phyloP scores from a whole-genome alignment of 2,888 invertebrate genomes.

The Polia nebulosa region DNA sequence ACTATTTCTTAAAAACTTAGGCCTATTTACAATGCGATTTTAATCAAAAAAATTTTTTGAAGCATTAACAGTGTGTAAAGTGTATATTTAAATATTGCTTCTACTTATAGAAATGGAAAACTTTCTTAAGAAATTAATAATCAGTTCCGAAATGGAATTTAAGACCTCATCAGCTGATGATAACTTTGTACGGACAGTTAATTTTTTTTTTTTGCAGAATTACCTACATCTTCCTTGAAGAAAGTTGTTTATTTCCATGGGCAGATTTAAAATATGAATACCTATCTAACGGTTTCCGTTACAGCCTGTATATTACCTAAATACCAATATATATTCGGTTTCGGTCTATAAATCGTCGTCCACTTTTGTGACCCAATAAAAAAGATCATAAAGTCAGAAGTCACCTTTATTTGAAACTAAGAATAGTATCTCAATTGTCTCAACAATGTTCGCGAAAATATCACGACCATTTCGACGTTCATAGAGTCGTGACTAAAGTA shows the following conservation, averaged over 20 bases:
- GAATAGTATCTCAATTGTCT: constrained; percentile 29
- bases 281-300: too few species aligned
- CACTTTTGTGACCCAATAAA: constrained; percentile 2
- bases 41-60: neutral
- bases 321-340: neutral
- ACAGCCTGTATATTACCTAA: neutral
- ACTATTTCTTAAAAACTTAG: neutral
- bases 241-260: too few species aligned
- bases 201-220: too few species aligned
- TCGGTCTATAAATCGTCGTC: constrained; percentile 1
- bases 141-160: too few species aligned
- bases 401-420: constrained; percentile 16
- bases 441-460: constrained; percentile 37
- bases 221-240: too few species aligned
- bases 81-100: too few species aligned
- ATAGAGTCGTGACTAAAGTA: neutral
- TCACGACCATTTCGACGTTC: neutral
- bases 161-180: too few species aligned
- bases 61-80: too few species aligned
- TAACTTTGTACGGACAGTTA: too few species aligned
- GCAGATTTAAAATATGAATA: too few species aligned
- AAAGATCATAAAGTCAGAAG: constrained; percentile 4
- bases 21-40: constrained; percentile 33
- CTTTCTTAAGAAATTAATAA: too few species aligned
- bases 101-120: too few species aligned